A percentile compares a stretch with the other conserved stretches of the same genome.
phyloP scores from a whole-genome alignment of 2,797 vertebrate species.

The Pelobates cultripes region DNA sequence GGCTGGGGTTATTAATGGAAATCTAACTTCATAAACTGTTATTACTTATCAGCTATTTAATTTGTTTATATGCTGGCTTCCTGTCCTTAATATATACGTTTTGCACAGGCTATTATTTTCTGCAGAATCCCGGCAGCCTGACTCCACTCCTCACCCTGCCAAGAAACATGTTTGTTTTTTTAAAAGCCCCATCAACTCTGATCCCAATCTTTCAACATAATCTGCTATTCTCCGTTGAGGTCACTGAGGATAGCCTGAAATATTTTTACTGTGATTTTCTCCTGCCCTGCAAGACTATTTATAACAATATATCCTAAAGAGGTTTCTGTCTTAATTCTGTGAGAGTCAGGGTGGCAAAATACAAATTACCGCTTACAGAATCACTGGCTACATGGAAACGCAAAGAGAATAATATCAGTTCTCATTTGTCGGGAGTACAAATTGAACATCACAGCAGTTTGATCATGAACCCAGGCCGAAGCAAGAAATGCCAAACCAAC shows the following conservation, averaged over 20 bases:
- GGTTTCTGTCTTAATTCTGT: background rate
- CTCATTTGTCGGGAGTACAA: background rate
- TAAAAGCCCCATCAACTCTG: background rate
- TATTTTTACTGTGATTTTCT: conserved; percentile 1
- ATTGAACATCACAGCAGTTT: background rate
- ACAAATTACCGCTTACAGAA: background rate
- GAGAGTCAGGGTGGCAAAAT: background rate
- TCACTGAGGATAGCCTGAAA: background rate
- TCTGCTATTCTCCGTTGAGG: conserved; percentile 4
- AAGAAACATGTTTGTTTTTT: background rate
- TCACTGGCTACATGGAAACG: background rate
- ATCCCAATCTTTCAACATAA: background rate
- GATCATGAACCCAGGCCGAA: too few relatives aligned
- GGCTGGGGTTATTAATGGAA: too few relatives aligned
- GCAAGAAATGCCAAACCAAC: too few relatives aligned
- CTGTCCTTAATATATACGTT: too few relatives aligned
- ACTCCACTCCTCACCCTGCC: too few relatives aligned
- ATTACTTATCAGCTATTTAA: too few relatives aligned
- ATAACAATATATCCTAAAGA: conserved; percentile 1
- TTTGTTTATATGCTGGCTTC: too few relatives aligned
- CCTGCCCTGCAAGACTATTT: background rate
- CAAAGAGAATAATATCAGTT: background rate
- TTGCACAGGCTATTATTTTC: too few relatives aligned
- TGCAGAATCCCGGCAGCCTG: too few relatives aligned
- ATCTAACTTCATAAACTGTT: too few relatives aligned